A percentile compares a stretch with the other conserved stretches of the same genome.
Evolutionary conservation across 2,113 vertebrate species (phyloP).

Genomic region (Hippoglossus stenolepis): DNA sequence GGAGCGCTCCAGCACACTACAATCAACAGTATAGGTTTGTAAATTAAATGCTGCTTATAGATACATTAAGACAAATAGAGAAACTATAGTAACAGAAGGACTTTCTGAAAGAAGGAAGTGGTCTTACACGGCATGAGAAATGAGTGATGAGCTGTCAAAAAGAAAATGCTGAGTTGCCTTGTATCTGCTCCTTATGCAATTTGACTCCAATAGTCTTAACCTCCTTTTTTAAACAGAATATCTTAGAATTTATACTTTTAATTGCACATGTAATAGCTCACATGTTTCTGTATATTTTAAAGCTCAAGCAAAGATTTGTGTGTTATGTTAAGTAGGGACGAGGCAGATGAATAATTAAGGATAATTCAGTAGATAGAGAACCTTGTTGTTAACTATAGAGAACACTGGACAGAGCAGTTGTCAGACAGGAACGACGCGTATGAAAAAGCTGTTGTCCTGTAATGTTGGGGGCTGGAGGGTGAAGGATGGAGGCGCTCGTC

Average conservation of each 20-base stretch:
- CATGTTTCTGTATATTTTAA: neutral
- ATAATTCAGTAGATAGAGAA: neutral
- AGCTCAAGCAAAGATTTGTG: neutral
- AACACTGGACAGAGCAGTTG: too few relatives aligned
- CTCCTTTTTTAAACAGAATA: too few relatives aligned
- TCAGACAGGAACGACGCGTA: neutral
- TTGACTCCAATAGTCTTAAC: neutral
- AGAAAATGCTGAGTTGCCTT: neutral
- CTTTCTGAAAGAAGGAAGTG: constrained; percentile 18
- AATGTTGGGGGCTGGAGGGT: neutral
- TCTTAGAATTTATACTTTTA: neutral
- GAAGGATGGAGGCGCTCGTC: neutral
- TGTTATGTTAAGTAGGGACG: neutral
- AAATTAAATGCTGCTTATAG: neutral
- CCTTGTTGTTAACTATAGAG: neutral
- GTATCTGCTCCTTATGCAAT: neutral
- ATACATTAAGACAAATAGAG: neutral
- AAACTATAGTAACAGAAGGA: neutral
- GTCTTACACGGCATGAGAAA: neutral
- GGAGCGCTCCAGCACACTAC: neutral
- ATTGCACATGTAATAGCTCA: neutral
- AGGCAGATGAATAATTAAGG: neutral
- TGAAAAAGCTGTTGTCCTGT: constrained; percentile 51
- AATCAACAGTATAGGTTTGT: neutral
- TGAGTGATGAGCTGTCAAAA: constrained; percentile 18